Base-by-base conservation (phyloP, 2,797 vertebrate species). In the Menidia menidia region DNA sequence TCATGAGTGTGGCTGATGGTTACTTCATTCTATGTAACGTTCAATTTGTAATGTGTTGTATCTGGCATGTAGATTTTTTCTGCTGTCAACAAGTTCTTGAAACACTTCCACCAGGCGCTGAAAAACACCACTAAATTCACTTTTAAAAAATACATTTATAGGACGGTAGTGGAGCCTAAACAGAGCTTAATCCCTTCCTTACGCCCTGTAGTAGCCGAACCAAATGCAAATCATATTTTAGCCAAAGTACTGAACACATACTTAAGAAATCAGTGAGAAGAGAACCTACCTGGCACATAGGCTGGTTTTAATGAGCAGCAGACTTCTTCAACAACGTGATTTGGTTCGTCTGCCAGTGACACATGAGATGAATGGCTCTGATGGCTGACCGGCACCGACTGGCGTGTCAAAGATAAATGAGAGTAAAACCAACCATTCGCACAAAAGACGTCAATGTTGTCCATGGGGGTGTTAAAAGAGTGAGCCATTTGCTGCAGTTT, bases 351-450 rank as follows among this genome's bases (percentile, higher is more conserved):
- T 72, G 77, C 66, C 63, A 7, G 66, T 89, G 91, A 92, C 90
- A 90, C 1, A 16, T 18, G 65, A 89, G 92, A 93, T 88, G 86
- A 87, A 93, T 92, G 86, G 71, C 42, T 54, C 74, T 1, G 72
- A 61, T 48, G 83, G 73, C 73, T 31, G 77, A 80, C 83, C 87
- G 75, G 77, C 66, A 61, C 81, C 7, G 25, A 25, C 25, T 25
- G 25, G 78, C 71, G 65, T 87, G 90, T 88, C 88, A 86, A 80
- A 92, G 90, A 93, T 89, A 91, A 93, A 95, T 89, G 91, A 92
- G 90, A 75, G 80, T 60, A 42, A 62, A 68, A 68, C 68, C 85
- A 80, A 87, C 92, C 90, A 90, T 91, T 91, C 84, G 81, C 82
- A 81, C 69, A 58, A 66, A 9, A 68, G 77, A 78, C 75, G 79